phyloP scores from a whole-genome alignment of 2,113 vertebrate species.

The Pomatorhinus ruficollis region DNA sequence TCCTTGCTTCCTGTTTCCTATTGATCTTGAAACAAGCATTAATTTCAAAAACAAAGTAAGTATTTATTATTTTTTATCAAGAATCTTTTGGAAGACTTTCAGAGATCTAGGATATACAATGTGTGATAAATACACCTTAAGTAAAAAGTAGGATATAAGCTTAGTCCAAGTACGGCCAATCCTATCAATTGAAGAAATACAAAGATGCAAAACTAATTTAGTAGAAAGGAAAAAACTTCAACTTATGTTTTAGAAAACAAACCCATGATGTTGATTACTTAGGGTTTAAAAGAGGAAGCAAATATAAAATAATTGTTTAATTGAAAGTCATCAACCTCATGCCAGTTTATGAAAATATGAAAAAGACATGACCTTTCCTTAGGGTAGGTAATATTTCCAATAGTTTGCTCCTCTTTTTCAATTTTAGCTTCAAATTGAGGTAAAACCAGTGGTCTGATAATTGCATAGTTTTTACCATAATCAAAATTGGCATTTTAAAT shows the following conservation, averaged over 20 bases:
- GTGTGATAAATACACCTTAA: background rate
- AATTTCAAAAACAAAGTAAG: background rate
- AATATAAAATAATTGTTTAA: background rate
- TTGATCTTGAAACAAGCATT: background rate
- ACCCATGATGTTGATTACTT: background rate
- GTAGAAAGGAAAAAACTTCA: background rate
- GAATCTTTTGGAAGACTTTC: background rate
- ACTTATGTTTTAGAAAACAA: background rate
- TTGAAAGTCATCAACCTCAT: background rate
- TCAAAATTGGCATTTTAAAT: background rate
- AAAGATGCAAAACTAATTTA: background rate
- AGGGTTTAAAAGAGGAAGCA: background rate
- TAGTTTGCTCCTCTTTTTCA: background rate
- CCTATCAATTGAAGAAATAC: background rate
- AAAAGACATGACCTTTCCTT: background rate
- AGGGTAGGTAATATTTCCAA: background rate
- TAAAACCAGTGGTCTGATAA: background rate
- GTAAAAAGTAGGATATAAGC: background rate
- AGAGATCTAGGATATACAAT: background rate
- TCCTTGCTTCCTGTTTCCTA: background rate
- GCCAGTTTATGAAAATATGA: background rate
- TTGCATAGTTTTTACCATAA: background rate
- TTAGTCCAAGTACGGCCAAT: background rate
- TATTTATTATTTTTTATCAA: background rate
- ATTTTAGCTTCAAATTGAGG: background rate